phyloP scores from a whole-genome alignment of 1,140 invertebrate genomes.

The Rhagoletis pomonella region DNA sequence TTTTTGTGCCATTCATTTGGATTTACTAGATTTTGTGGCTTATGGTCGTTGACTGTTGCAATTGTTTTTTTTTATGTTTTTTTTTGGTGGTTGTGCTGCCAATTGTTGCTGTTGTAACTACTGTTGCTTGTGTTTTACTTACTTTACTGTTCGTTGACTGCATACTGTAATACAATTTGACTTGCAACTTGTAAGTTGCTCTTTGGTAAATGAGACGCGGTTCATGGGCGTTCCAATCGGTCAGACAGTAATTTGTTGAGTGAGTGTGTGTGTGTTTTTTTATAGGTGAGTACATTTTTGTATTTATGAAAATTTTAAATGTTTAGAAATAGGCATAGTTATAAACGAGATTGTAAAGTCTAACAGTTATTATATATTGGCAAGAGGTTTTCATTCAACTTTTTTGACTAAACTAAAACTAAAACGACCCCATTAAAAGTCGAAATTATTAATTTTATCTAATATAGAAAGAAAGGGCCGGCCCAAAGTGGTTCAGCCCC shows the following conservation, averaged over 20 bases:
- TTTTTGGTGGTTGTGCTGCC: background rate
- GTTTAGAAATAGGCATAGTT: background rate
- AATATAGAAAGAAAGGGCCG: no score
- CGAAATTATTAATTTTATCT: no score
- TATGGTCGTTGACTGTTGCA: constrained; percentile 19
- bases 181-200: background rate
- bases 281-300: background rate
- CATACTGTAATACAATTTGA: background rate
- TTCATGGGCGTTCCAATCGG: constrained; percentile 41
- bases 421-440: no score
- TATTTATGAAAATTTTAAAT: background rate
- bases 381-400: no score
- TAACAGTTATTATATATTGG: background rate
- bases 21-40: constrained; percentile 11
- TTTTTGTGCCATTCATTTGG: background rate
- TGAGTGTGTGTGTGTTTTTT: background rate
- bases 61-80: background rate
- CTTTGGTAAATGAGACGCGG: constrained; percentile 32
- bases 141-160: constrained; percentile 19
- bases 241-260: constrained; percentile 28
- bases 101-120: background rate
- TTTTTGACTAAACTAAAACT: no score
- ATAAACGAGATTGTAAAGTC: background rate
- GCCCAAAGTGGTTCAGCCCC: no score
- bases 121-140: background rate